Evolutionary conservation across 2,888 invertebrate species (phyloP), one percentile per base, ranked within the genome.

Genomic region (Ormyrus pomaceus): DNA sequence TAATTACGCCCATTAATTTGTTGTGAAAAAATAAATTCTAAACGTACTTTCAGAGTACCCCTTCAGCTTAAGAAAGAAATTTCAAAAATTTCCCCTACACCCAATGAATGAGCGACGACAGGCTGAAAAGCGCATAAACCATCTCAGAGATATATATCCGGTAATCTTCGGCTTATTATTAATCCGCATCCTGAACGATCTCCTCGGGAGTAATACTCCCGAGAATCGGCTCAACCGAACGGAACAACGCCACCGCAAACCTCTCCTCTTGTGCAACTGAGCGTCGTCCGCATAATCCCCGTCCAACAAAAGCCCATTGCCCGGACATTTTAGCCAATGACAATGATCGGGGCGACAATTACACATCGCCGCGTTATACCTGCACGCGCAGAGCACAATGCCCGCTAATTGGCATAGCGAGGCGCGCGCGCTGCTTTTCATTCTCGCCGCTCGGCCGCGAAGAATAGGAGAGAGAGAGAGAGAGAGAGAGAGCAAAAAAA

Each of bases 221-320:
- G 34, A 70, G 77, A 77, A 64, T 62, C 58, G 68, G 53, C 6
- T 70, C 70, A 64, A 45, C 77, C 34, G 55, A 55, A 66, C 55
- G 71, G 65, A 72, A 72, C 72, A 59, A 11, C 59, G 50, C 46
- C 9, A 46, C 34, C 48, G 56, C 2, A 34, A 34, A 34, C 34
- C 19, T 19, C 19, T 34, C 13, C 10, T 48, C 51, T 77, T 64
- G 62, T 11, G 76, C 68, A 61, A 76, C 46, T 51, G 34, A 34
- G 3, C n/a, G 50, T 10, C n/a, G 8, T 51, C 13, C 45, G 58
- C 8, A 74, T 73, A 48, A 51, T 53, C 45, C 50, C 13, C 48
- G 45, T 8, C n/a, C 56, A 64, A 74, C 69, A 74, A 79, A 79
- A 64, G 69, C 50, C 74, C 62, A 74, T 74, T 74, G 73, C 69